phyloP scores from a whole-genome alignment of 2,888 invertebrate species.

The Phengaris alcon region DNA sequence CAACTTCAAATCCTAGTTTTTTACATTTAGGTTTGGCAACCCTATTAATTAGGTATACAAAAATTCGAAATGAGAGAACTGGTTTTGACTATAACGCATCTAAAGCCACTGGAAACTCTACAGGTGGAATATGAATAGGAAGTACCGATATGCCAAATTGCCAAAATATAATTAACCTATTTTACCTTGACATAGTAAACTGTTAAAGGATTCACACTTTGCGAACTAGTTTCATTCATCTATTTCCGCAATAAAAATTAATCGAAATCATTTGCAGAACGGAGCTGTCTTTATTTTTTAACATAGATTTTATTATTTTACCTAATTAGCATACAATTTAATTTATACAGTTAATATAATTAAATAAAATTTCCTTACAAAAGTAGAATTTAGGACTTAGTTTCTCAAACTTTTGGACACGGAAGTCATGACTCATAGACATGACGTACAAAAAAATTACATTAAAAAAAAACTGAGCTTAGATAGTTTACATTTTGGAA shows the following conservation, averaged over 20 bases:
- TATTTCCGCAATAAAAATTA: constrained; percentile 20
- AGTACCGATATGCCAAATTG: not conserved
- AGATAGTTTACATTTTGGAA: not conserved
- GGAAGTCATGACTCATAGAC: too few species aligned
- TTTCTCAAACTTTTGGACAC: not conserved
- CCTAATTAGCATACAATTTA: not conserved
- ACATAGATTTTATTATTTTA: not conserved
- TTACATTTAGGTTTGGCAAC: too few species aligned
- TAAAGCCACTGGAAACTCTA: too few species aligned
- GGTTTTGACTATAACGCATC: too few species aligned
- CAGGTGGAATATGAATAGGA: not conserved
- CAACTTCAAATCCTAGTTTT: too few species aligned
- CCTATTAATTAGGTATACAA: too few species aligned
- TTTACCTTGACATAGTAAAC: not conserved
- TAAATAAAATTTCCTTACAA: not conserved
- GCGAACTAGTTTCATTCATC: not conserved
- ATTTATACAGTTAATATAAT: not conserved
- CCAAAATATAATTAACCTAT: constrained; percentile 4
- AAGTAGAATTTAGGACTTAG: not conserved
- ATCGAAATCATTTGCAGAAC: not conserved
- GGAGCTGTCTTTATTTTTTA: not conserved
- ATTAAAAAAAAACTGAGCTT: not conserved
- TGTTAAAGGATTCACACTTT: not conserved
- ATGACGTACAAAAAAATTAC: not conserved
- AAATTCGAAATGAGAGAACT: too few species aligned